phyloP scores from a whole-genome alignment of 2,113 vertebrate genomes.

The Nanger granti region DNA sequence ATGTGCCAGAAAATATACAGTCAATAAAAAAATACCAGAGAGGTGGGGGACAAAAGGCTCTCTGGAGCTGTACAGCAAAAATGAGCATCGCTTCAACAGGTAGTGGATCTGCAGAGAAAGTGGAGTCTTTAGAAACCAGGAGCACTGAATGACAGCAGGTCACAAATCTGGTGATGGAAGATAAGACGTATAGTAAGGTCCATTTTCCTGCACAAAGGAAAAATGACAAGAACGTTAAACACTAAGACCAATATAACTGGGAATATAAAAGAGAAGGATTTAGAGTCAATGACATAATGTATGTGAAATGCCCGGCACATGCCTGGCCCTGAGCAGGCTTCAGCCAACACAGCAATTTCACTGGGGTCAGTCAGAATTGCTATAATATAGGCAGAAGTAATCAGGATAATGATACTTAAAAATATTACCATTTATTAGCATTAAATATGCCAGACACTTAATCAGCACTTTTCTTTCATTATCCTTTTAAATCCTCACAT shows the following conservation, averaged over 20 bases:
- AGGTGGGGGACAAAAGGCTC: slow-evolving; percentile 80
- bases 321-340: not conserved
- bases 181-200: slow-evolving; percentile 80
- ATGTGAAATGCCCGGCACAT: not conserved
- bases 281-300: not conserved
- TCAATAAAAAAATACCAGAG: slow-evolving; percentile 86
- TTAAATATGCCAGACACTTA: not conserved
- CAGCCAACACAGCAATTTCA: not conserved
- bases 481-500: not conserved
- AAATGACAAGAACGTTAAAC: not conserved
- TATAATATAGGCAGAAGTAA: not conserved
- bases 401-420: not conserved
- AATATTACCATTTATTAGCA: not conserved
- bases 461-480: not conserved
- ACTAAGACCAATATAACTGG: not conserved
- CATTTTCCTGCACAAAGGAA: slow-evolving; percentile 78
- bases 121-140: slow-evolving; percentile 62
- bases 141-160: slow-evolving; percentile 63
- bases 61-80: slow-evolving; percentile 80
- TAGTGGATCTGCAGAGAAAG: slow-evolving; percentile 54
- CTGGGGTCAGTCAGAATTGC: not conserved
- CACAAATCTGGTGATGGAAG: slow-evolving; percentile 82
- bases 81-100: slow-evolving; percentile 72
- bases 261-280: not conserved
- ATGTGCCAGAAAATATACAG: slow-evolving; percentile 80